phyloP scores from a whole-genome alignment of 2,888 invertebrate genomes.

The Diplolepis rosae region DNA sequence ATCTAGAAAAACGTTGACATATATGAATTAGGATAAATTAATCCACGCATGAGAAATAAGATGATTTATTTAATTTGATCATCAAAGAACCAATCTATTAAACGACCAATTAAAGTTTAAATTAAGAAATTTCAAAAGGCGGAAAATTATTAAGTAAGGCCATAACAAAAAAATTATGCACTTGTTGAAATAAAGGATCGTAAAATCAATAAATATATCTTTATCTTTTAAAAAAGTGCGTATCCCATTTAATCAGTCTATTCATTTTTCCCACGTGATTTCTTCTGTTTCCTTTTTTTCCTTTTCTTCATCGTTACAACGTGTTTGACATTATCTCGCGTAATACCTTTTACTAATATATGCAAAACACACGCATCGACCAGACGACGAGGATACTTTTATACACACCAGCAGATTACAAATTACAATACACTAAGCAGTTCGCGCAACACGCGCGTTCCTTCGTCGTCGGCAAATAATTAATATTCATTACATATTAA shows the following conservation, averaged over 20 bases:
- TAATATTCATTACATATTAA: constrained; percentile 73
- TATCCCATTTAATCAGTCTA: neutral
- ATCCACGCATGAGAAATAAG: no score
- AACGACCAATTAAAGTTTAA: neutral
- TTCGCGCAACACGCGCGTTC: constrained; percentile 47
- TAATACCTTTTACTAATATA: constrained; percentile 32
- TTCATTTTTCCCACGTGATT: constrained; percentile 34
- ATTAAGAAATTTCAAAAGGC: neutral
- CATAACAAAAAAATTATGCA: neutral
- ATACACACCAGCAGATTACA: constrained; percentile 63
- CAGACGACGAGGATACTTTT: constrained; percentile 52
- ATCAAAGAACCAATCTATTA: no score
- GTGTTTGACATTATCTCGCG: constrained; percentile 3
- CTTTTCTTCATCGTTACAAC: constrained; percentile 12
- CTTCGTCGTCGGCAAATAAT: constrained; percentile 66
- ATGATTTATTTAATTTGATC: no score
- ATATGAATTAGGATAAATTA: no score
- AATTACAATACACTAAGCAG: constrained; percentile 64
- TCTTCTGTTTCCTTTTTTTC: constrained; percentile 39
- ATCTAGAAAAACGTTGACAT: no score
- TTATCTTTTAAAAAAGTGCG: neutral
- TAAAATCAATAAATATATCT: neutral
- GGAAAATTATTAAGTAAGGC: neutral
- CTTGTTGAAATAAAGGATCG: neutral
- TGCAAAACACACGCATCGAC: constrained; percentile 52